Percentiles rank a stretch among this genome's conserved stretches.
phyloP scores from a whole-genome alignment of 2,888 invertebrate genomes.

The Dilophus febrilis region DNA sequence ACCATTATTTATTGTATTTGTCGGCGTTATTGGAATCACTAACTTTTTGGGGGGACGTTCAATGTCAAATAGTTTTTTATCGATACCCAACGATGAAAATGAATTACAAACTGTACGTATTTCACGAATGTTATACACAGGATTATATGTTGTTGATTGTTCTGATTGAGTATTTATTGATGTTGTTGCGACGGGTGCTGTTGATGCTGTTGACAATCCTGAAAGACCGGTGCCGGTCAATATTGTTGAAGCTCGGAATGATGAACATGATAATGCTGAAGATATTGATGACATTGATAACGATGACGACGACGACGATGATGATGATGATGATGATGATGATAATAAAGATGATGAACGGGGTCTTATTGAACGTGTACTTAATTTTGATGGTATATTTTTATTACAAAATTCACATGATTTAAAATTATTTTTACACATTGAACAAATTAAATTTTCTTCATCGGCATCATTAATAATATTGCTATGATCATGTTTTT shows the following conservation, averaged over 20 bases:
- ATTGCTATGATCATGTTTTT: background rate
- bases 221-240: conserved; percentile 6
- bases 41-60: conserved; percentile 18
- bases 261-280: background rate
- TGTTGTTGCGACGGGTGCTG: background rate
- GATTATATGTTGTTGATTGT: conserved; percentile 18
- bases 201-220: no score
- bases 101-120: conserved; percentile 28
- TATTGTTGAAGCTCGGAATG: conserved; percentile 13
- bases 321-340: background rate
- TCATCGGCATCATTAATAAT: conserved; percentile 4
- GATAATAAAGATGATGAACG: background rate
- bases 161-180: background rate
- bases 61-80: conserved; percentile 28
- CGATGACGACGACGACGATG: background rate
- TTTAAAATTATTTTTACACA: conserved; percentile 21
- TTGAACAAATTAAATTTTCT: conserved; percentile 17
- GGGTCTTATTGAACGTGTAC: background rate
- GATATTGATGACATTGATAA: background rate
- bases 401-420: conserved; percentile 24
- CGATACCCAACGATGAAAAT: conserved; percentile 28
- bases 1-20: background rate
- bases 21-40: background rate
- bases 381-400: conserved; percentile 12
- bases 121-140: conserved; percentile 30